Evolutionary conservation across 1,140 invertebrate species (phyloP).

Genomic region (Hestina assimilis): DNA sequence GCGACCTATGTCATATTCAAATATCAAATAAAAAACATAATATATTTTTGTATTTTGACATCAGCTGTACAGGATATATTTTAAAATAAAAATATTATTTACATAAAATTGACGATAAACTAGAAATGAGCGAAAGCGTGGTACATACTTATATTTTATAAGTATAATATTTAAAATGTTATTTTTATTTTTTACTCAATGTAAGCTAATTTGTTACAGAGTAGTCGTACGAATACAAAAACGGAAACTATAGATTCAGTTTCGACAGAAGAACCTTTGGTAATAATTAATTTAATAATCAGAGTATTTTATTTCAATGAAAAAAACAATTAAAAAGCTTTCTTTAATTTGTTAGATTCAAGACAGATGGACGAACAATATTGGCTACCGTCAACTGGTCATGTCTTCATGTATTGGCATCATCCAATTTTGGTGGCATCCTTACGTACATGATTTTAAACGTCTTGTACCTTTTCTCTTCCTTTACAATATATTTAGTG

Average conservation of each 20-base stretch:
- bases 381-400: conserved; percentile 62
- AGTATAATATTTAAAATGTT: conserved; percentile 2
- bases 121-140: conserved; percentile 46
- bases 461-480: conserved; percentile 58
- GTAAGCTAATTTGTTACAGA: conserved; percentile 34
- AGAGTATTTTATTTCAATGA: background rate
- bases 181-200: conserved; percentile 2
- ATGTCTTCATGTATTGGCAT: conserved; percentile 62
- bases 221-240: conserved; percentile 43
- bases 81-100: background rate
- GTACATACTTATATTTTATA: conserved; percentile 32
- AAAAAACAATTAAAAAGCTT: background rate
- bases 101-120: background rate
- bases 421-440: conserved; percentile 67
- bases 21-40: background rate
- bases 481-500: conserved; percentile 59
- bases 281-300: conserved; percentile 17
- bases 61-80: background rate
- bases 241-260: conserved; percentile 36
- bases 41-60: background rate
- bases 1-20: too few species aligned
- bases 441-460: conserved; percentile 55
- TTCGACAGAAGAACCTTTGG: conserved; percentile 47
- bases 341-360: conserved; percentile 30
- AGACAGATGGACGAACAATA: conserved; percentile 68